Evolutionary conservation across 2,797 vertebrate genomes (phyloP), one percentile per base, ranked within the genome.

Genomic region (Threskiornis aethiopicus): DNA sequence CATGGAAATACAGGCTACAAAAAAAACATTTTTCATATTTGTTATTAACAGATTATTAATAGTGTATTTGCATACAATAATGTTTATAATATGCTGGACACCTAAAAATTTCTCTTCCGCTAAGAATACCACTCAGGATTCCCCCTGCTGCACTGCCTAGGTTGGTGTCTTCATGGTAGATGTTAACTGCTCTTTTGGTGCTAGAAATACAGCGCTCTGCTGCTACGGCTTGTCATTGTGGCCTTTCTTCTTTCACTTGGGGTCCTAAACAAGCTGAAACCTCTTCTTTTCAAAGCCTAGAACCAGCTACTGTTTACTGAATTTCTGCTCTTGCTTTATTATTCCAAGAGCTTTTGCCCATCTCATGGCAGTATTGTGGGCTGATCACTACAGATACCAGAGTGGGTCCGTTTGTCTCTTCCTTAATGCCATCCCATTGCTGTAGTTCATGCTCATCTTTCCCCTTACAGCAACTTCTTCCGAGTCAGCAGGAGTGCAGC

Each of bases 141-240:
- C 3, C 19, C 8, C 1, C 15, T 52, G 42, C 13, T 1, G 0
- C 15, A 4, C 39, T 85, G 46, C 19, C 24, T n/a, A 1, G 7
- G 4, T 51, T 28, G 8, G 6, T 47, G 16, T 54, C 49, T 78
- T 75, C 37, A 1, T 69, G 16, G 16, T 61, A 67, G 22, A 15
- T 41, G 5, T 61, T 49, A 64, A 21, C 28, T 84, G 31, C 6
- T 59, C 25, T 41, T 84, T 31, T 76, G 37, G 37, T 89, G 69
- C 41, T 79, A 39, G 26, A 87, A 79, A 20, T 76, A 44, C 17
- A 81, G 35, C 28, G 41, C 55, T 55, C 69, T 16, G 20, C 5
- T 47, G 29, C 70, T 69, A 1, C 0, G 0, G 33, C 37, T 84
- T 61, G 24, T 81, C 41, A 19, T 21, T 26, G 20, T 64, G 44